Base-by-base conservation (phyloP, 2,888 invertebrate species). In the Elmis aenea region DNA sequence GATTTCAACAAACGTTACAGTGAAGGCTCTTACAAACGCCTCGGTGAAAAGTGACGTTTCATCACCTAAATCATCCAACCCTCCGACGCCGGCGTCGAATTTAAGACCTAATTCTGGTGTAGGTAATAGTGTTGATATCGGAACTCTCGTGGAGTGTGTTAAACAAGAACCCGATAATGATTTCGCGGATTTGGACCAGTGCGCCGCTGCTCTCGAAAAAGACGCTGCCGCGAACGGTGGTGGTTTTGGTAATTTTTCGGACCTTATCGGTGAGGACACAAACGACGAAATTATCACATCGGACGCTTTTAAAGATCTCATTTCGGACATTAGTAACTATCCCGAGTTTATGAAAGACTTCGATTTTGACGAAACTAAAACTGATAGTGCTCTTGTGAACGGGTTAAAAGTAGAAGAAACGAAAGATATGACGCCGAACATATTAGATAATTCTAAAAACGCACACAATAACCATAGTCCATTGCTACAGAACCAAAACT, bases 1-100 rank as follows among this genome's bases (percentile, higher is more conserved):
- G 69, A 91, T 91, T 51, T 87, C 84, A 59, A 91, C 92, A 49
- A 91, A 91, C 72, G 90, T 92, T 38, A 92, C 91, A 32, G 91
- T 92, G 46, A 92, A 91, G 61, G 80, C 84, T 20, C 67, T 83
- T 52, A 81, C 82, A 47, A 83, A 83, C 62, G 77, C 83, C 27
- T 75, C 76, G 39, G 75, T 78, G 29, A 77, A 77, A 53, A 77
- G 76, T 52, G 77, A 76, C 53, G 69, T 73, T 14, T 65, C 72
- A 2, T 72, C 75, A 8, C 73, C 74, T 6, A 73, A 74, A 46
- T 64, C 67, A 33, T 67, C 71, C 10, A 71, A 71, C 26, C 66
- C 72, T 5, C 66, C 69, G 15, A 67, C 69, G n/a, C 65, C 69
- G 21, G 45, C 55, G 27, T 48, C 35, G 26, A 47, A 49, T 29